Evolutionary conservation across 1,140 invertebrate genomes (phyloP), one percentile per base, ranked within the genome.

Genomic region (Aporrectodea caliginosa): DNA sequence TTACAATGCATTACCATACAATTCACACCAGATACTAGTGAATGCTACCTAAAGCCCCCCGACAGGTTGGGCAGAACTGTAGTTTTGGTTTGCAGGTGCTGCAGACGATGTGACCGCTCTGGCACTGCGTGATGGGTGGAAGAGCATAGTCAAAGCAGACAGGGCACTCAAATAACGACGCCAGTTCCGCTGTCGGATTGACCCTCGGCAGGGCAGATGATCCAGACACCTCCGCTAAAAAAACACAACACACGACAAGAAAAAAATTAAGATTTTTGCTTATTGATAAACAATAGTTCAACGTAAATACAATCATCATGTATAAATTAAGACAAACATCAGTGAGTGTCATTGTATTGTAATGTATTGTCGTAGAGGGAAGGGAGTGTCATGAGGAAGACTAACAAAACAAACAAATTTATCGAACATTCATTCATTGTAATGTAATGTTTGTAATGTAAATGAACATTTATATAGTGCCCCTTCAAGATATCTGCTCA

Each of bases 91-190:
- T 91, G 90, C 98, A 99, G 85, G 93, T 94, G 69, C 95, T 94
- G 90, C 98, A 99, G 14, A 94, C 90, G 81, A 93, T 91, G 87
- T 94, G 93, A 0, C 93, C 93, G 82, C 91, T 91, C 82, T 93
- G 91, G 84, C 93, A 94, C 85, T 94, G 92, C 83, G 88, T 86
- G 77, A 89, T 89, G 32, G 98, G 98, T 79, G 98, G 98, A 84
- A 99, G 90, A 79, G 99, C 97, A 92, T 98, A 99, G 89, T 99
- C 98, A 89, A 99, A 98, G 89, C 98, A 99, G 75, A 99, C 98
- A 16, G 98, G 98, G 90, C 98, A 99, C 88, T 99, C 98, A 89
- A 99, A 99, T 29, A 98, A 90, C 80, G 94, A 95, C 58, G 96
- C 95, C 84, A 98, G 88, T 87, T 98, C 96, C 6, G 43, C 43